These are phyloP conservation scores for Drosophila tristis DNA, from an alignment of 1,140 invertebrate genomes.

Conservation along the genomic window DNA sequence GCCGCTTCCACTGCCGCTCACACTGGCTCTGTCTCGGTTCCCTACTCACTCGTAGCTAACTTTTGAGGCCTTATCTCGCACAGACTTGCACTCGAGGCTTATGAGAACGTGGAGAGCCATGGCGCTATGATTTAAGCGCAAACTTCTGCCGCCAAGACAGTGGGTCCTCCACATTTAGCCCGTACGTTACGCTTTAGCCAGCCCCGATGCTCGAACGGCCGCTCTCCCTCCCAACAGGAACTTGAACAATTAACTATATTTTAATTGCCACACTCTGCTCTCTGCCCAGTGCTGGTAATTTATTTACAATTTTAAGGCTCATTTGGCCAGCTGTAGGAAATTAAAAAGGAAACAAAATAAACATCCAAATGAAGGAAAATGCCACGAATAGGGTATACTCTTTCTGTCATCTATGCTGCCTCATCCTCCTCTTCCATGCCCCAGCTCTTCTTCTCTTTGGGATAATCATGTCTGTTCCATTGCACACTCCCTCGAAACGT, in stretches of 20 bases:
- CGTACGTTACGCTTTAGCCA: too few species aligned
- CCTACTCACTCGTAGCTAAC: slow-evolving; percentile 34
- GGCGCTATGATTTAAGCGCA: slow-evolving; percentile 52
- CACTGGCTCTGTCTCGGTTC: too few species aligned
- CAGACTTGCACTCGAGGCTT: slow-evolving; percentile 54
- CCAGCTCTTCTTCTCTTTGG: too few species aligned
- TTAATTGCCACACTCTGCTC: slow-evolving; percentile 46
- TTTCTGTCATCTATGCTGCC: too few species aligned
- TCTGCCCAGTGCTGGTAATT: slow-evolving; percentile 36
- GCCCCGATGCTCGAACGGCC: neutral
- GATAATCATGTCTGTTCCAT: too few species aligned
- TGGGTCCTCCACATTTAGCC: too few species aligned
- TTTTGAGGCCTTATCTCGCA: slow-evolving; percentile 56
- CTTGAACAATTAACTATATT: slow-evolving; percentile 63
- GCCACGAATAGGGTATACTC: neutral
- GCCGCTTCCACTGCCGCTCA: too few species aligned
- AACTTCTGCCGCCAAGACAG: slow-evolving; percentile 38
- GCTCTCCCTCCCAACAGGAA: slow-evolving; percentile 40
- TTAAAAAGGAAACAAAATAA: neutral
- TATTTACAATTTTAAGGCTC: slow-evolving; percentile 64
- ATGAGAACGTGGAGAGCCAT: slow-evolving; percentile 4
- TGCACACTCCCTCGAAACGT: too few species aligned
- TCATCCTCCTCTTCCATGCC: too few species aligned
- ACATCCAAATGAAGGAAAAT: neutral
- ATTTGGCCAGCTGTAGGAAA: slow-evolving; percentile 34